Evolutionary conservation across 2,888 invertebrate species (phyloP).

Genomic region (Protonemura montana): DNA sequence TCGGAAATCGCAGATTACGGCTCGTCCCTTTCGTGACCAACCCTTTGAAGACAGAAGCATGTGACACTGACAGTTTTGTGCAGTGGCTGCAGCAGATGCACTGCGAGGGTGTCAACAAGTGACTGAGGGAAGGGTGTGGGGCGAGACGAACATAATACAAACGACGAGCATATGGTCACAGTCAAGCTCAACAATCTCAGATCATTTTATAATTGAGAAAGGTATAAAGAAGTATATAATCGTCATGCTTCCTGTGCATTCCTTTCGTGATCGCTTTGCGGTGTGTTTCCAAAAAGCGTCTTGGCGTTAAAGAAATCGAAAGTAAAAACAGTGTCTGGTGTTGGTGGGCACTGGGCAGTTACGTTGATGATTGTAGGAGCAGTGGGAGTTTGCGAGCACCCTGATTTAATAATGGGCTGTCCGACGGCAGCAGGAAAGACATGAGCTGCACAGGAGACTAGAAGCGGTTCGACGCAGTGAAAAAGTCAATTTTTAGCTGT

Average conservation of each 20-base stretch:
- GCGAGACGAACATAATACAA: neutral
- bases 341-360: neutral
- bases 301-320: neutral
- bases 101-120: constrained; percentile 29
- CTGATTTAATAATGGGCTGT: constrained; percentile 26
- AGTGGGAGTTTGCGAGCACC: neutral
- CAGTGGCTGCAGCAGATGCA: constrained; percentile 23
- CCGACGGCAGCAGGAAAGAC: neutral
- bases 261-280: neutral
- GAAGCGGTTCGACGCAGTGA: neutral
- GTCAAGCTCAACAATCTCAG: neutral
- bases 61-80: constrained; percentile 24
- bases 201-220: constrained; percentile 7
- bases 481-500: neutral
- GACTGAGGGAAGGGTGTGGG: neutral
- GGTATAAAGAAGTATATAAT: neutral
- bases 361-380: neutral
- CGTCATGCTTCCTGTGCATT: neutral
- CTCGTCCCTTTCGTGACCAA: neutral
- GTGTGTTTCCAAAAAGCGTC: neutral
- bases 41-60: constrained; percentile 17
- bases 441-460: neutral
- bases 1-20: constrained; percentile 1
- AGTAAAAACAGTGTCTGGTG: neutral
- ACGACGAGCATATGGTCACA: constrained; percentile 1